Conservation (phyloP, 2,888 invertebrate genomes). For the Hydropsyche betteni region DNA sequence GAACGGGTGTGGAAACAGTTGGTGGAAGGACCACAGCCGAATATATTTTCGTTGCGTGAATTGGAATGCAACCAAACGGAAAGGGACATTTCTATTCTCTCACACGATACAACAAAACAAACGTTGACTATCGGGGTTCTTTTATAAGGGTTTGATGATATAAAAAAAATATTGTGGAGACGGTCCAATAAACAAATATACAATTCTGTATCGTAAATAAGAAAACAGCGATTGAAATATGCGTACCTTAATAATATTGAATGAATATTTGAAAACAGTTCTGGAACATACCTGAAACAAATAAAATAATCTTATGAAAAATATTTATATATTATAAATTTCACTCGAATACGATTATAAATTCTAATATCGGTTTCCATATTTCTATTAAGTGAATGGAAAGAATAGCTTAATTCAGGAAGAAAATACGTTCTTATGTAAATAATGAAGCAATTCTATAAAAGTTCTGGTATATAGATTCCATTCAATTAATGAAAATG, state of each 20-base stretch:
- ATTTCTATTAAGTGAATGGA: not conserved
- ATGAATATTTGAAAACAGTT: not conserved
- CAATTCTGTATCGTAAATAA: too few species aligned
- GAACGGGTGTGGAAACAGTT: not conserved
- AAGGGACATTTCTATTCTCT: conserved; percentile 8
- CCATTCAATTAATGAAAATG: conserved; percentile 47
- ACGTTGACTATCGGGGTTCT: too few species aligned
- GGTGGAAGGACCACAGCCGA: not conserved
- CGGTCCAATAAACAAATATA: too few species aligned
- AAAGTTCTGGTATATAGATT: conserved; percentile 11
- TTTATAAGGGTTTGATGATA: too few species aligned
- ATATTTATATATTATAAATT: too few species aligned
- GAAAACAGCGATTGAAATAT: too few species aligned
- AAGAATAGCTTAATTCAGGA: not conserved
- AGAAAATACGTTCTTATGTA: not conserved
- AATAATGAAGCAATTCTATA: conserved; percentile 13
- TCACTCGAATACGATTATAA: too few species aligned
- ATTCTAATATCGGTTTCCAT: too few species aligned
- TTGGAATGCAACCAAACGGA: conserved; percentile 11
- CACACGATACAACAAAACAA: too few species aligned
- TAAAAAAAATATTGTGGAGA: too few species aligned
- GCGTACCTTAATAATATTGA: not conserved
- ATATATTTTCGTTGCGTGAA: conserved; percentile 4
- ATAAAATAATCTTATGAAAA: too few species aligned
- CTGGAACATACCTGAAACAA: not conserved